phyloP scores from a whole-genome alignment of 2,113 vertebrate species.

The Lepus europaeus region DNA sequence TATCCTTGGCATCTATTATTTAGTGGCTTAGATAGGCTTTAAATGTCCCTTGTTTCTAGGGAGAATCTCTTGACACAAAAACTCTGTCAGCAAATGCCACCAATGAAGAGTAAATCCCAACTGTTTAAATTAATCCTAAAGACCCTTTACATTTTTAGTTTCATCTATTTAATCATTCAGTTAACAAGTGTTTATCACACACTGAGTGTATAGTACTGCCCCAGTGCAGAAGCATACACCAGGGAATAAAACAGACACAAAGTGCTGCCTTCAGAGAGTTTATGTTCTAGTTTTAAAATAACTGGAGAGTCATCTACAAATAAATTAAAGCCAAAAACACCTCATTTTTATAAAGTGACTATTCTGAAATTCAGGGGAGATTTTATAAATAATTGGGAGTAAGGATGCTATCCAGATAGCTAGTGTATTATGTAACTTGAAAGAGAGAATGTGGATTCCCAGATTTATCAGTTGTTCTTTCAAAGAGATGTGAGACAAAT shows the following conservation, averaged over 20 bases:
- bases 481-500: slow-evolving; percentile 60
- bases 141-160: neutral
- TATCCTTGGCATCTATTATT: slow-evolving; percentile 9
- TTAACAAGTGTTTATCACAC: neutral
- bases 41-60: slow-evolving; percentile 53
- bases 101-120: slow-evolving; percentile 67
- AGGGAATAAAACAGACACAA: neutral
- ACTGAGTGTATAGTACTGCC: neutral
- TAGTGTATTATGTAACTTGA: neutral
- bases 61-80: slow-evolving; percentile 50
- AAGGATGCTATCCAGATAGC: slow-evolving; percentile 18
- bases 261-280: neutral
- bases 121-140: slow-evolving; percentile 67
- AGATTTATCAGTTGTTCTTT: slow-evolving; percentile 55
- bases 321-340: slow-evolving; percentile 54
- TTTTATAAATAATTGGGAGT: slow-evolving; percentile 63
- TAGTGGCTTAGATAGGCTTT: slow-evolving; percentile 55
- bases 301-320: slow-evolving; percentile 69
- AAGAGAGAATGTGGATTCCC: slow-evolving; percentile 56
- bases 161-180: slow-evolving; percentile 32
- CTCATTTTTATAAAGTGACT: slow-evolving; percentile 43
- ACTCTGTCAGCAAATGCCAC: slow-evolving; percentile 42
- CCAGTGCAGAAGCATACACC: neutral
- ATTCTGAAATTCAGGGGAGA: slow-evolving; percentile 15
- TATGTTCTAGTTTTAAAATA: slow-evolving; percentile 43